Percentiles rank a stretch among this genome's conserved stretches.
Evolutionary conservation across 2,888 invertebrate genomes (phyloP).

Genomic region (Amiota mariae): DNA sequence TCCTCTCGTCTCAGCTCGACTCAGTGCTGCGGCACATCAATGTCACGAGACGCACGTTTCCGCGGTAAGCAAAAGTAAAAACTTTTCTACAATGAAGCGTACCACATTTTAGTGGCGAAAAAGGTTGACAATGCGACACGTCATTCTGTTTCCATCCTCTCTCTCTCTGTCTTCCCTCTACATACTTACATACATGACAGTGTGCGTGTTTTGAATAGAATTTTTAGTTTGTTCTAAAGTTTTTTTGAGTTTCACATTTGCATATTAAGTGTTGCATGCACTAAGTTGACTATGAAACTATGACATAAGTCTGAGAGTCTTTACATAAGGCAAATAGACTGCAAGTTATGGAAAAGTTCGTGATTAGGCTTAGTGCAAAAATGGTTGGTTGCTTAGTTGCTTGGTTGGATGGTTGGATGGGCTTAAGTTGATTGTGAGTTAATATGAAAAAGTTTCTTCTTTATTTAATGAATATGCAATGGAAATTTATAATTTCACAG

Average conservation of each 20-base stretch:
- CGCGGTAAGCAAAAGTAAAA: not conserved
- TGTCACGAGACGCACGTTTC: not conserved
- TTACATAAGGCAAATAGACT: not conserved
- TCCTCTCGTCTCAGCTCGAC: too few relatives aligned
- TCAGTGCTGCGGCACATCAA: not conserved
- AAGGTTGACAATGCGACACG: constrained; percentile 21
- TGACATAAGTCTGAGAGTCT: not conserved
- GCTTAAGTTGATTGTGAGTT: too few relatives aligned
- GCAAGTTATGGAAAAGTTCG: not conserved
- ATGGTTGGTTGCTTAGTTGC: not conserved
- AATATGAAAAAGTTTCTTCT: too few relatives aligned
- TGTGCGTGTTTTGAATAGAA: not conserved
- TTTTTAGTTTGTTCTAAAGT: constrained; percentile 7
- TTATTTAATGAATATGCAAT: too few relatives aligned
- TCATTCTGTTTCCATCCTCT: not conserved
- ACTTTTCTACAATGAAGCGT: too few relatives aligned
- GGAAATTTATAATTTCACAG: too few relatives aligned
- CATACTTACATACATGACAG: too few relatives aligned
- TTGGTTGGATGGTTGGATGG: too few relatives aligned
- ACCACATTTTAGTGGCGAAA: too few relatives aligned
- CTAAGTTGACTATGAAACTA: too few relatives aligned
- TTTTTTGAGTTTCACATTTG: constrained; percentile 11
- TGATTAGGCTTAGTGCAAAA: constrained; percentile 8
- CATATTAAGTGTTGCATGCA: constrained; percentile 5
- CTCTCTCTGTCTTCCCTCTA: too few relatives aligned